A percentile compares a stretch with the other conserved stretches of the same genome.
Conservation (phyloP, 1,140 invertebrate species). For the Drosophila parabipectinata region DNA sequence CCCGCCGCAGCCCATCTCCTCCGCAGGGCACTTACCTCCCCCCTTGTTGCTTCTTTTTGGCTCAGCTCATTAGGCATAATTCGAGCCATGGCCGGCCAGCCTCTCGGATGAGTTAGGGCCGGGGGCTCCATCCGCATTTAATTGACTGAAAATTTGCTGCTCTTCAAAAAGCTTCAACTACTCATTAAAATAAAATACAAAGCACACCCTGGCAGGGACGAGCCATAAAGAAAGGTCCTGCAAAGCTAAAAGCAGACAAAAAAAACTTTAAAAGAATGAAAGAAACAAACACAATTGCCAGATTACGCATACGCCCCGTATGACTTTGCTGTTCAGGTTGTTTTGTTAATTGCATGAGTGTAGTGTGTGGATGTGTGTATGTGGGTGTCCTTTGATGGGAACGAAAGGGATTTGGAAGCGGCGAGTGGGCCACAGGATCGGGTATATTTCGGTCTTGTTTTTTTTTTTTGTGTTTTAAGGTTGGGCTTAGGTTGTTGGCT, state of each 20-base stretch:
- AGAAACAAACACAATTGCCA: constrained; percentile 15
- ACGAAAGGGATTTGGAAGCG: background rate
- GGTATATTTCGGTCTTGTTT: background rate
- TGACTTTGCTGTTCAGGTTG: constrained; percentile 21
- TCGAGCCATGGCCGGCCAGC: constrained; percentile 17
- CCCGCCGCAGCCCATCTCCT: no score
- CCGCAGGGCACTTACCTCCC: constrained; percentile 2
- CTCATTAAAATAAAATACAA: constrained; percentile 63
- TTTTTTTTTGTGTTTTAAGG: background rate
- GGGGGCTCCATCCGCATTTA: constrained; percentile 52
- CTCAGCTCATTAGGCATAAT: constrained; percentile 77
- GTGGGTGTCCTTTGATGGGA: background rate
- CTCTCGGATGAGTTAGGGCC: background rate
- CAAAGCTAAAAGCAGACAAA: background rate
- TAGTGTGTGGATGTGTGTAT: no score
- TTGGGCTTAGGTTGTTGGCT: background rate
- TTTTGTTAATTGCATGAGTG: constrained; percentile 47
- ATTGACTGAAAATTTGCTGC: constrained; percentile 78
- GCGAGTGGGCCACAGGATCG: background rate
- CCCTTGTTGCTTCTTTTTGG: constrained; percentile 28
- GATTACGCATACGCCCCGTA: constrained; percentile 70
- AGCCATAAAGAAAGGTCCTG: background rate
- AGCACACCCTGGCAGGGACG: constrained; percentile 1
- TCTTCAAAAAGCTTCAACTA: constrained; percentile 70
- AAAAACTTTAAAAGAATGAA: background rate